Evolutionary conservation across 2,888 invertebrate genomes (phyloP).

Genomic region (Nephrocerus scutellatus): DNA sequence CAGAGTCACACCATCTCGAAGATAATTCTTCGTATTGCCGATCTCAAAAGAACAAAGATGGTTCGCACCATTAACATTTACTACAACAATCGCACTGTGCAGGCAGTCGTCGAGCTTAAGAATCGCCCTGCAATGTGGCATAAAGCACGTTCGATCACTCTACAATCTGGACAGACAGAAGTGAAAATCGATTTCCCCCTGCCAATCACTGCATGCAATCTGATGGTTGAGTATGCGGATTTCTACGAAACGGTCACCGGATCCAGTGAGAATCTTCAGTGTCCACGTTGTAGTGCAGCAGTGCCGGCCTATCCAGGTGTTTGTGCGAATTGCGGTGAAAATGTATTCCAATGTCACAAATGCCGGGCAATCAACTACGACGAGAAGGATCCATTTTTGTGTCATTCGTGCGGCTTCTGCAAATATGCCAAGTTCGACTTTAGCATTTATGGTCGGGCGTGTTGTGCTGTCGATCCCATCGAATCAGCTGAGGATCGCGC

Average conservation of each 20-base stretch:
- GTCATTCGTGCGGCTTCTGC: conserved; percentile 98
- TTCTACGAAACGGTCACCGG: conserved; percentile 90
- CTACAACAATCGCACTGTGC: conserved; percentile 92
- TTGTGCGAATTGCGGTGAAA: conserved; percentile 79
- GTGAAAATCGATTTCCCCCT: conserved; percentile 95
- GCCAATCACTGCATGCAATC: conserved; percentile 94
- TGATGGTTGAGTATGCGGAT: conserved; percentile 97
- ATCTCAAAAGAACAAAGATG: conserved; percentile 95
- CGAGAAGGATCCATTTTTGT: conserved; percentile 97
- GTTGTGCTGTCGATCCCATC: conserved; percentile 95
- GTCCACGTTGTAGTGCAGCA: conserved; percentile 91
- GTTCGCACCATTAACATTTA: conserved; percentile 92
- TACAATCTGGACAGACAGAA: conserved; percentile 89
- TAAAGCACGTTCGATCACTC: conserved; percentile 85
- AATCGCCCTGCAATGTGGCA: conserved; percentile 96
- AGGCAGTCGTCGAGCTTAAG: conserved; percentile 94
- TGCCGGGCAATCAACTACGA: conserved; percentile 98
- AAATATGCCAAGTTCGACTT: conserved; percentile 99
- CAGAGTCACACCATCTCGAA: conserved; percentile 94
- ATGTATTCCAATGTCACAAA: conserved; percentile 98
- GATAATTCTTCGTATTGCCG: conserved; percentile 86
- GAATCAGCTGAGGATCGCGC: conserved; percentile 95
- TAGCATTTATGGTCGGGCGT: conserved; percentile 81
- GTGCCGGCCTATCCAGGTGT: conserved; percentile 97
- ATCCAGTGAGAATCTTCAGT: conserved; percentile 88